Conservation (phyloP, 2,113 vertebrate genomes). For the Phyllostomus hastatus region DNA sequence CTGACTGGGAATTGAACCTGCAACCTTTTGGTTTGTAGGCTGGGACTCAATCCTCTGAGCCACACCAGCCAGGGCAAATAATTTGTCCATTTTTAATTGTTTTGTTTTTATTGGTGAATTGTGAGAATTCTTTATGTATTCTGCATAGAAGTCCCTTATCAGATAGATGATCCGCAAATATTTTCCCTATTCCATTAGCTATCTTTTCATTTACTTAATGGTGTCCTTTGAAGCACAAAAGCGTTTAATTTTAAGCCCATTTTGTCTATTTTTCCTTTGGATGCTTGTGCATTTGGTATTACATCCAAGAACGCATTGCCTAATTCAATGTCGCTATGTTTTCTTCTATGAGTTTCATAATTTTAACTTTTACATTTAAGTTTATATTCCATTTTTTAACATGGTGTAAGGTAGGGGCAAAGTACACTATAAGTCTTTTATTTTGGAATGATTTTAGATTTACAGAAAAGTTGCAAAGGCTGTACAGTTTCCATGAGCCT, state of each 20-base stretch:
- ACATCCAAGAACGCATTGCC: not conserved
- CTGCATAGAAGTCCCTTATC: not conserved
- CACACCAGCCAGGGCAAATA: not conserved
- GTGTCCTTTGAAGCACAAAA: not conserved
- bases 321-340: not conserved
- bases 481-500: not conserved
- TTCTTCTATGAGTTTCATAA: not conserved
- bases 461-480: not conserved
- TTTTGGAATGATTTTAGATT: slow-evolving; percentile 1
- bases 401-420: not conserved
- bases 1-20: too few relatives aligned
- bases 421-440: not conserved
- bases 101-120: not conserved
- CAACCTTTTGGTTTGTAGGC: too few relatives aligned
- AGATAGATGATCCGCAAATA: not conserved
- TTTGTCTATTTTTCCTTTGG: not conserved
- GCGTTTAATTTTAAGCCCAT: not conserved
- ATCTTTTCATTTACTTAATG: not conserved
- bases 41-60: too few relatives aligned
- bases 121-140: not conserved
- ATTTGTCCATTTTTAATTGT: not conserved
- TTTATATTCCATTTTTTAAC: not conserved
- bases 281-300: not conserved
- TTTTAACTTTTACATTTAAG: not conserved
- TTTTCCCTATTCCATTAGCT: not conserved